Evolutionary conservation across 2,113 vertebrate genomes (phyloP).

Genomic region (Hymenochirus boettgeri): DNA sequence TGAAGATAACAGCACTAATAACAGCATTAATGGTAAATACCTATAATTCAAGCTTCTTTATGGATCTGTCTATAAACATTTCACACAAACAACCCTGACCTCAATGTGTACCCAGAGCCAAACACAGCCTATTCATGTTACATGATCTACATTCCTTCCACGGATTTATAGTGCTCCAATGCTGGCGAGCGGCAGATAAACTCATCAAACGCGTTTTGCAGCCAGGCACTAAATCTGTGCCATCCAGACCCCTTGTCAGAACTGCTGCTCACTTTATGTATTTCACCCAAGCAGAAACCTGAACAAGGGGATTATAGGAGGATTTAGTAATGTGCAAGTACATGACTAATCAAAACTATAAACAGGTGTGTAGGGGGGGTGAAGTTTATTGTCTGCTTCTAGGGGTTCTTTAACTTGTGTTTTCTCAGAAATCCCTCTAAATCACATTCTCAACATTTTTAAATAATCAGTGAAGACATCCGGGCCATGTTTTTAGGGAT

Average conservation of each 20-base stretch:
- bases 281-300: slow-evolving; percentile 8
- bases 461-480: background rate
- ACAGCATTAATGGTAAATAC: no score
- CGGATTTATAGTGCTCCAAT: background rate
- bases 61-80: background rate
- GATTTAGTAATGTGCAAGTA: slow-evolving; percentile 5
- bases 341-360: background rate
- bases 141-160: background rate
- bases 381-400: background rate
- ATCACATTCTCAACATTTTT: background rate
- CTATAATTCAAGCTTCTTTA: background rate
- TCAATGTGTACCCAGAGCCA: background rate
- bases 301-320: slow-evolving; percentile 7
- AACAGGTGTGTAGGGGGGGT: background rate
- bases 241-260: slow-evolving; percentile 2
- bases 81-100: background rate
- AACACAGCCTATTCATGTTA: background rate
- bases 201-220: background rate
- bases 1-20: no score
- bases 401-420: background rate
- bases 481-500: background rate
- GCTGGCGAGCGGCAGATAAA: background rate
- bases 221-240: slow-evolving; percentile 7
- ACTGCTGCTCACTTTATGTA: background rate
- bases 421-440: background rate